Base-by-base conservation (phyloP, 2,113 vertebrate genomes). In the Mus musculus region DNA sequence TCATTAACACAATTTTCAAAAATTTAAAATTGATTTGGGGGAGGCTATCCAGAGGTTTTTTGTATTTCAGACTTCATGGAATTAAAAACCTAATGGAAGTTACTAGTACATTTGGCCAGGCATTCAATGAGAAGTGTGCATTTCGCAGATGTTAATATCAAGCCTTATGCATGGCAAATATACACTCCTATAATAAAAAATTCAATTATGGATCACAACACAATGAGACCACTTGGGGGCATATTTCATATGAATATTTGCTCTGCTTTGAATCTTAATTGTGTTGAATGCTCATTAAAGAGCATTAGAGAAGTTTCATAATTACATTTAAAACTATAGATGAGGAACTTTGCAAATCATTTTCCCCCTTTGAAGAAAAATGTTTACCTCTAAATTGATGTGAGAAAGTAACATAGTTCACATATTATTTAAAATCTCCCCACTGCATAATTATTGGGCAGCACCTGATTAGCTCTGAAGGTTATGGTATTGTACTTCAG, bases 11-110 rank as follows among this genome's bases (percentile, higher is more conserved):
- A 54, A 94, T 96, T 94, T 94, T 90, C 4, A 91, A 67, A 97
- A 96, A 84, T 92, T 85, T 95, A 81, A 93, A 93, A 61, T 92
- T 75, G 46, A 82, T 94, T 90, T 30, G 67, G 36, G 17, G 49
- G 67, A 89, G 30, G 73, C 65, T 78, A 56, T 81, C 81, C 61
- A 61, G 56, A 36, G 36, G 8, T 59, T 69, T 49, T 65, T 82
- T 80, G 89, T 95, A 90, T 82, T 95, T 96, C 77, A 93, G 63
- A 69, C 97, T 97, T 93, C 39, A 88, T 22, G 88, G 90, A 88
- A 85, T 88, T 39, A 80, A 95, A 96, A 16, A 10, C 52, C 96
- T 93, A 77, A 75, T 82, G 67, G 72, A 93, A 86, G 19, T 97
- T 81, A 88, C 69, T 30, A n/a, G 81, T 71, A 59, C n/a, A 54